Percentiles rank a stretch among this genome's conserved stretches.
phyloP scores from a whole-genome alignment of 2,797 vertebrate genomes.

The Ambastaia sidthimunki region DNA sequence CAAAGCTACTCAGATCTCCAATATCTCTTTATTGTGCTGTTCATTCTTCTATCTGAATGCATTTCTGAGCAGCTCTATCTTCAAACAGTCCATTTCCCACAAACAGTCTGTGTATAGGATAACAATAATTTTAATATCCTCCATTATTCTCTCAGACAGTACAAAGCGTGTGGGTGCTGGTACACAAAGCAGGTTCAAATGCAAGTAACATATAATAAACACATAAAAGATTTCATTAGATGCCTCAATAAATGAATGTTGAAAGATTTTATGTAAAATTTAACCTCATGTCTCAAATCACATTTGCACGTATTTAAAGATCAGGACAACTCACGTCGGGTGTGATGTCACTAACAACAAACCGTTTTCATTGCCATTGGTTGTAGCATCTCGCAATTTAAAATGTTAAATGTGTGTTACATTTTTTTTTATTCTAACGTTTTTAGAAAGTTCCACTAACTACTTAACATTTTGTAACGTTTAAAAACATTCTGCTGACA shows the following conservation, averaged over 20 bases:
- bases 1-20: conserved; percentile 25
- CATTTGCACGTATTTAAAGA: not conserved
- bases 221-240: not conserved
- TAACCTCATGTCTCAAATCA: not conserved
- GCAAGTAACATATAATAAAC: not conserved
- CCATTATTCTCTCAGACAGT: conserved; percentile 2
- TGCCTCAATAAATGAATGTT: not conserved
- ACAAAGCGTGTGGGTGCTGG: not conserved
- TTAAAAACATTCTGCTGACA: too few species aligned
- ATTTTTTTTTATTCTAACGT: too few species aligned
- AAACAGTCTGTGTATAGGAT: conserved; percentile 28
- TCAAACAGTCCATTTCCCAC: conserved; percentile 33
- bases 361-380: too few species aligned
- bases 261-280: not conserved
- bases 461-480: too few species aligned
- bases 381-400: too few species aligned
- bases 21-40: conserved; percentile 43
- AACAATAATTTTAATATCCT: conserved; percentile 25
- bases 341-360: too few species aligned
- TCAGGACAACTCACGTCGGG: too few species aligned
- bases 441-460: too few species aligned
- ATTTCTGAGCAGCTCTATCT: conserved; percentile 33
- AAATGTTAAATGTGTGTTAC: too few species aligned
- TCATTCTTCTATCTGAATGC: conserved; percentile 6
- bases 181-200: not conserved